Conservation (phyloP, 2,888 invertebrate genomes). For the Tetheella fluctuosa region DNA sequence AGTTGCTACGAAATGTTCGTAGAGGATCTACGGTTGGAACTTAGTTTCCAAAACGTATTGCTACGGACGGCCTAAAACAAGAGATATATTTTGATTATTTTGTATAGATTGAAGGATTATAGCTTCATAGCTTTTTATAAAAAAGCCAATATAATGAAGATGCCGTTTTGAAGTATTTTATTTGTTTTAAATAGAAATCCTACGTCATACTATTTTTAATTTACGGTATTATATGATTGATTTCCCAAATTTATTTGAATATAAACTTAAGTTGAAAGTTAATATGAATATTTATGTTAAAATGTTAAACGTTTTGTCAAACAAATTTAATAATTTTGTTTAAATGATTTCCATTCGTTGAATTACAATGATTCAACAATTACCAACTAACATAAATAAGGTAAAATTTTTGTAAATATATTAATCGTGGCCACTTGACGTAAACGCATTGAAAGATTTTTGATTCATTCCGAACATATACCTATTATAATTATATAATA, state of each 20-base stretch:
- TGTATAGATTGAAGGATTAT: no score
- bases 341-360: not conserved
- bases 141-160: no score
- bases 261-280: no score
- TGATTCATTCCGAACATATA: not conserved
- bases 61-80: no score
- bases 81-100: no score
- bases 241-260: no score
- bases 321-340: not conserved
- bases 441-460: not conserved
- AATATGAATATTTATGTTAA: no score
- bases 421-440: not conserved
- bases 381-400: not conserved
- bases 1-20: not conserved
- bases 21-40: not conserved
- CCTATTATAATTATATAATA: not conserved
- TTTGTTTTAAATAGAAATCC: no score
- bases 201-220: no score
- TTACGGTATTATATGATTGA: no score
- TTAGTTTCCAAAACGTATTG: not conserved
- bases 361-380: not conserved
- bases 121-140: no score
- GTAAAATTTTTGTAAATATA: not conserved
- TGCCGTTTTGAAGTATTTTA: no score
- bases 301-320: not conserved